phyloP scores from a whole-genome alignment of 2,888 invertebrate species.

The Meteorus colon region DNA sequence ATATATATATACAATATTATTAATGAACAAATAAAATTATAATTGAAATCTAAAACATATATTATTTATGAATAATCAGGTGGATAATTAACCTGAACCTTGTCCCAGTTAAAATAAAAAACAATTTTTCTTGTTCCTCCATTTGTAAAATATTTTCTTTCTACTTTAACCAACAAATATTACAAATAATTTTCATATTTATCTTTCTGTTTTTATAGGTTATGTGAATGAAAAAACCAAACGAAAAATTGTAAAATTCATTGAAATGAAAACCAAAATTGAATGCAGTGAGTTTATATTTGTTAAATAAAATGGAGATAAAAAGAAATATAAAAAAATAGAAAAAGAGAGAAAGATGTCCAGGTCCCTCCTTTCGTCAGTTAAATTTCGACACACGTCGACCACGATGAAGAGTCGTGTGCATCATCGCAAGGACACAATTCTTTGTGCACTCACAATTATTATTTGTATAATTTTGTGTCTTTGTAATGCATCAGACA shows the following conservation, averaged over 20 bases:
- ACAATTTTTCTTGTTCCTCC: too few relatives aligned
- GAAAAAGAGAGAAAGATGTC: not conserved
- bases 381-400: slow-evolving; percentile 9
- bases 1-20: not conserved
- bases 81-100: slow-evolving; percentile 4
- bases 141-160: too few relatives aligned
- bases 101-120: not conserved
- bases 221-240: too few relatives aligned
- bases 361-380: not conserved
- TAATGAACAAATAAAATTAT: not conserved
- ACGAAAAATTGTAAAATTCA: too few relatives aligned
- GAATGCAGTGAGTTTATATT: too few relatives aligned
- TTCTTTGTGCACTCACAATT: not conserved
- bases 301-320: too few relatives aligned
- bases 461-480: not conserved
- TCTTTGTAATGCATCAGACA: not conserved
- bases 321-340: not conserved
- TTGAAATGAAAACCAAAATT: too few relatives aligned
- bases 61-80: not conserved
- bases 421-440: not conserved
- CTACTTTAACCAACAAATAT: too few relatives aligned
- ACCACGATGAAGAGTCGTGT: not conserved
- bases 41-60: not conserved
- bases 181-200: too few relatives aligned
- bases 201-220: too few relatives aligned